Base-by-base conservation (phyloP, 2,113 vertebrate genomes). In the Nicator chloris region DNA sequence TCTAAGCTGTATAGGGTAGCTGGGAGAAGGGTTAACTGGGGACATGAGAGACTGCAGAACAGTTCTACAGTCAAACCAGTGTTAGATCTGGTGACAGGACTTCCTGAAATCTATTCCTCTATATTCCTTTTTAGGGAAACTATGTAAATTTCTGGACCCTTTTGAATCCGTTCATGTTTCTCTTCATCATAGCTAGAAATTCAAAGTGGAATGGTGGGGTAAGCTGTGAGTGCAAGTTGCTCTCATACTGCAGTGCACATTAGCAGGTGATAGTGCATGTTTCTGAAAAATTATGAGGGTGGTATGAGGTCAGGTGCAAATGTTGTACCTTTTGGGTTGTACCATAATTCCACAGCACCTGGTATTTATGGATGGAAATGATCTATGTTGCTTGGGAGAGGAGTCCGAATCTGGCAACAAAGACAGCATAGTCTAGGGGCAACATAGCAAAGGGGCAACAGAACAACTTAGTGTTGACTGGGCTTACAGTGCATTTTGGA, bases 21-120 rank as follows among this genome's bases (percentile, higher is more conserved):
- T 83, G 79, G 63, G 75, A 82, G 93, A 91, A 80, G 90, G 92
- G 92, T 96, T 95, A 96, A 87, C 66, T 91, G 45, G 79, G 96
- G 94, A 94, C 94, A 65, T 39, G 66, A 90, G 93, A 88, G 70
- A 15, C 66, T 66, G 70, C 39, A 89, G 42, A 87, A 61, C 35
- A 66, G 42, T 90, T 88, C 50, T 70, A 23, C 73, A 59, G 73
- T 72, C 73, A 73, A 91, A 79, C 13, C 11, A 45, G 30, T 26
- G 54, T 61, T 76, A 68, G 79, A 37, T 65, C 35, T 77, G 54
- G 27, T 68, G 39, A n/a, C 39, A 79, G 45, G 21, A 33, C 50
- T 91, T 76, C 15, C 26, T 86, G 66, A 92, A 81, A 63, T n/a
- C 37, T 4, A 7, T 45, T n/a, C 45, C 45, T 88, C 30, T 53